Percentiles rank a stretch among this genome's conserved stretches.
Evolutionary conservation across 2,797 vertebrate genomes (phyloP).

Genomic region (Gymnopithys bicolor): DNA sequence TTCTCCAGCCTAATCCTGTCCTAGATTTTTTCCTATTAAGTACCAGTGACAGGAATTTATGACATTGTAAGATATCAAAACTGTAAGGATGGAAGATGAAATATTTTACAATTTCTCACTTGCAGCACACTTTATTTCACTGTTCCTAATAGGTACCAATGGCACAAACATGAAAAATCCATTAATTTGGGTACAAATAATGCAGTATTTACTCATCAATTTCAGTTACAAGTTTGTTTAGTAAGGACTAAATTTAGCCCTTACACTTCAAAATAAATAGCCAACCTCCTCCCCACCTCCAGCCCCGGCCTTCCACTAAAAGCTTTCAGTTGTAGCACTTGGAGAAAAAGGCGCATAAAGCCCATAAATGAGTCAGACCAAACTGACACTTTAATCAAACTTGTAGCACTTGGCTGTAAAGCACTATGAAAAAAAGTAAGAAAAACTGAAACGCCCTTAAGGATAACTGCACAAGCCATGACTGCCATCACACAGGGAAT

Average conservation of each 20-base stretch:
- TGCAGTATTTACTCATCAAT: background rate
- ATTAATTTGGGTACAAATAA: background rate
- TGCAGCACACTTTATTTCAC: background rate
- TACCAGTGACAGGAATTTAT: background rate
- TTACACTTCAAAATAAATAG: background rate
- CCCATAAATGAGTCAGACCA: slow-evolving; percentile 11
- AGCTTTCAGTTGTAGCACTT: slow-evolving; percentile 1
- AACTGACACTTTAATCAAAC: slow-evolving; percentile 51
- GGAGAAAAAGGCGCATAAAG: background rate
- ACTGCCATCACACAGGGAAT: slow-evolving; percentile 21
- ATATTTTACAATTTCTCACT: background rate
- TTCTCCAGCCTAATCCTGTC: background rate
- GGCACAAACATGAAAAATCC: background rate
- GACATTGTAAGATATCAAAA: background rate
- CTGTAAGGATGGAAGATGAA: background rate
- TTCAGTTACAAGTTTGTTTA: background rate
- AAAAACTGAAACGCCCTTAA: slow-evolving; percentile 23
- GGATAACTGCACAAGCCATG: slow-evolving; percentile 40
- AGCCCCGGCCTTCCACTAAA: background rate
- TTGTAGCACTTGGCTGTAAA: slow-evolving; percentile 26
- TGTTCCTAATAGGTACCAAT: background rate
- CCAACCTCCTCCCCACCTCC: background rate
- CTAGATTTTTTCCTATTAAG: background rate
- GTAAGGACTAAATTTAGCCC: background rate
- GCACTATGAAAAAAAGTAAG: background rate